Percentiles rank a stretch among this genome's conserved stretches.
phyloP scores from a whole-genome alignment of 2,797 vertebrate species.

The Galaxias olidus region DNA sequence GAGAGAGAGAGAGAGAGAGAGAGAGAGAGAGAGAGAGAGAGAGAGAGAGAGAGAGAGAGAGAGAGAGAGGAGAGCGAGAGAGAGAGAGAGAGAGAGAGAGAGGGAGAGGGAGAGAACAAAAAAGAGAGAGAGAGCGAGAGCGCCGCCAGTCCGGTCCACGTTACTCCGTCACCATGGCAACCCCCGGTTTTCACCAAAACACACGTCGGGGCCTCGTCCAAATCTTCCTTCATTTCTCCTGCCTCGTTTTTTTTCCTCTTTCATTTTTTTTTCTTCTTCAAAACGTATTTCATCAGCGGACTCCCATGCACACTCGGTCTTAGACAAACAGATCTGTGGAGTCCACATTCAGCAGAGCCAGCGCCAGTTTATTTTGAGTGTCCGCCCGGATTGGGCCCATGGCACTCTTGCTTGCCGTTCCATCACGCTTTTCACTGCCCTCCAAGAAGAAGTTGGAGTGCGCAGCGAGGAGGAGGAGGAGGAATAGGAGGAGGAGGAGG shows the following conservation, averaged over 20 bases:
- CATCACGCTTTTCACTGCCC: constrained; percentile 72
- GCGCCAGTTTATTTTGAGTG: constrained; percentile 74
- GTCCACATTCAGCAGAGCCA: constrained; percentile 62
- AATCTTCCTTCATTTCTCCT: constrained; percentile 70
- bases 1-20: constrained; percentile 67
- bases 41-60: constrained; percentile 65
- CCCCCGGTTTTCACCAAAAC: constrained; percentile 58
- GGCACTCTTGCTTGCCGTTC: constrained; percentile 71
- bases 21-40: constrained; percentile 65
- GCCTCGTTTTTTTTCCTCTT: constrained; percentile 51
- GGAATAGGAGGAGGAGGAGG: constrained; percentile 49
- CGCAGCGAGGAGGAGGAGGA: constrained; percentile 57
- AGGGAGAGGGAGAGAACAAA: too few relatives aligned
- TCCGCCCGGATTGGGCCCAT: constrained; percentile 69
- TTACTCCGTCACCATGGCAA: constrained; percentile 71
- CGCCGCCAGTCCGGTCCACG: constrained; percentile 76
- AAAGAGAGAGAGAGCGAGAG: too few relatives aligned
- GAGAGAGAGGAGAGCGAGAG: constrained; percentile 64
- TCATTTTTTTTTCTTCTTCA: constrained; percentile 64
- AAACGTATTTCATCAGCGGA: constrained; percentile 71
- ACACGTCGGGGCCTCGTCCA: constrained; percentile 66
- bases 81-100: constrained; percentile 69
- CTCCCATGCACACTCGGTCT: constrained; percentile 72
- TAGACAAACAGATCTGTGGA: constrained; percentile 73
- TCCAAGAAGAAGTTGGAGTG: constrained; percentile 64